Evolutionary conservation across 2,888 invertebrate species (phyloP), one percentile per base, ranked within the genome.

Genomic region (Platycheirus albimanus): DNA sequence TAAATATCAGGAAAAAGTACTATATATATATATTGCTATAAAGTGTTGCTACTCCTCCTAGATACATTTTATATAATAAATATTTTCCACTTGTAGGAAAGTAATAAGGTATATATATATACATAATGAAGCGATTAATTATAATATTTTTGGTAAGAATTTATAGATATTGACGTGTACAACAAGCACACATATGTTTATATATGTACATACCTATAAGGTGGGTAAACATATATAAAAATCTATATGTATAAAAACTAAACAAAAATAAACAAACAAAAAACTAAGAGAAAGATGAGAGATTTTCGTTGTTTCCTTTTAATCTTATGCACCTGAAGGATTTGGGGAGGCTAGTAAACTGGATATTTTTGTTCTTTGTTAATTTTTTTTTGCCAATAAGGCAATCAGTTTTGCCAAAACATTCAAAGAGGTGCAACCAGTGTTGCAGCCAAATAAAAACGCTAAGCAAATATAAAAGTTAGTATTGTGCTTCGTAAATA

Each of bases 31-130:
- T n/a, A n/a, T 52, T 38, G 58, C 49, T 75, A 61, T 58, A 58
- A 43, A 51, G 51, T 61, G 75, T 63, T 76, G 69, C 76, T 69
- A 63, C 69, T 69, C 61, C 69, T 75, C 49, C 67, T 69, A 61
- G 61, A 69, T 69, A 33, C 61, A 33, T 69, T 30, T 43, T 58
- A 56, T 41, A 61, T 36, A 61, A n/a, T n/a, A n/a, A n/a, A n/a
- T 52, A 36, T 38, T 61, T 52, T 69, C 61, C 36, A 52, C 17
- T 76, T 54, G 13, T 61, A 69, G 58, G 67, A 51, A 38, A 67
- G 52, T 4, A 49, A 33, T 58, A 30, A 56, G 10, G 6, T 41
- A 30, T n/a, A n/a, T n/a, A n/a, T n/a, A n/a, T n/a, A 51, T 10
- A 49, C 36, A 30, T 30, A 38, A 11, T 13, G n/a, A 36, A 20